Base-by-base conservation (phyloP, 2,797 vertebrate species). In the Lutjanus argentimaculatus region DNA sequence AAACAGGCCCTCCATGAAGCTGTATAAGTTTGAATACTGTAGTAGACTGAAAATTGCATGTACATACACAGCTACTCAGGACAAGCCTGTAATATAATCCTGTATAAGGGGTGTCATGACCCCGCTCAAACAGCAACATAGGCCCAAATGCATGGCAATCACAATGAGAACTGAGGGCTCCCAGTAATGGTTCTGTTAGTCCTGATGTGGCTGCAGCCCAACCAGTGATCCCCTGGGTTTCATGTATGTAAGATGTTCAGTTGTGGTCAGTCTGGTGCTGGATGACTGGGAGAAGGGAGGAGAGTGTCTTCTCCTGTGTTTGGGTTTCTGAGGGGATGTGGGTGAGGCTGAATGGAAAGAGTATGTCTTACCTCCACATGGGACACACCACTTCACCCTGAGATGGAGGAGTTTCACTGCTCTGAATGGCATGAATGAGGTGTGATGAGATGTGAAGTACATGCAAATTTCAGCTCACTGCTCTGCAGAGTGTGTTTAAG, bases 401-500 rank as follows among this genome's bases (percentile, higher is more conserved):
- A 67, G 63, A 85, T 83, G 72, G 43, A 66, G 40, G 61, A 52
- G 59, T 36, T 36, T 84, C 56, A 56, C 42, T 63, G 65, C 67
- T 77, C 53, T 69, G 59, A 72, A 70, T 69, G 61, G 30, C 25
- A 75, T 84, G 73, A 81, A 83, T 88, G 80, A 56, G 51, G 55
- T 86, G 83, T 48, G 83, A 91, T 91, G 90, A 83, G 43, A 87
- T 89, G 79, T 70, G 19, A 86, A 72, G 77, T 89, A 88, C 90
- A 92, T 93, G 91, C 93, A 92, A 83, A 90, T 90, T 90, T 89
- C 86, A 91, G 83, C 17, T 46, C 48, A 66, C 65, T 66, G 19
- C 63, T 75, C 68, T 36, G 45, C 62, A 64, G 25, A 79, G 59
- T n/a, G 67, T 19, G 66, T 58, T 67, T 45, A 56, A 79, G 48